phyloP scores from a whole-genome alignment of 2,113 vertebrate species.

The Pardalotus punctatus region DNA sequence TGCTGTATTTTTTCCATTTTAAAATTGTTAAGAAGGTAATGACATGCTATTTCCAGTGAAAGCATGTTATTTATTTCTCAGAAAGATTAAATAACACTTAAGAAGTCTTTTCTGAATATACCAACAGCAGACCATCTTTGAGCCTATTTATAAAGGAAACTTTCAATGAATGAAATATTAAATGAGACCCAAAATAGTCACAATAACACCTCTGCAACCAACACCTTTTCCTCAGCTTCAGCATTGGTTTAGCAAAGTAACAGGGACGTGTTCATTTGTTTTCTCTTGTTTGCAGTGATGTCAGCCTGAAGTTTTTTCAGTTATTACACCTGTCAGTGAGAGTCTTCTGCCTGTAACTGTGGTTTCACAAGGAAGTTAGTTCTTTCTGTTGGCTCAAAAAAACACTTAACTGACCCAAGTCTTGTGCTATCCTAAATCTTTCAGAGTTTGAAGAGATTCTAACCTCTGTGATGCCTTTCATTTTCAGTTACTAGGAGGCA shows the following conservation, averaged over 20 bases:
- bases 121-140: neutral
- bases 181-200: neutral
- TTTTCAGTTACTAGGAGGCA: neutral
- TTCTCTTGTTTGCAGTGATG: neutral
- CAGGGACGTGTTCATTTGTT: rapidly evolving
- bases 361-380: neutral
- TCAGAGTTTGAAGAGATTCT: neutral
- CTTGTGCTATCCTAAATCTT: neutral
- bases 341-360: neutral
- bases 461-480: neutral
- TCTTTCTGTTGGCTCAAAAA: neutral
- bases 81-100: neutral
- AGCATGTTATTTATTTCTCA: neutral
- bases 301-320: neutral
- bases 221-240: neutral
- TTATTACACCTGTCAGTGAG: neutral
- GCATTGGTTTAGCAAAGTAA: rapidly evolving
- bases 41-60: neutral
- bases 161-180: neutral
- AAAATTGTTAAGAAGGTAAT: neutral
- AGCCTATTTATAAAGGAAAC: neutral
- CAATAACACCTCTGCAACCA: neutral
- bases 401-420: too few species aligned
- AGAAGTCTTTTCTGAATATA: neutral
- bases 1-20: neutral